Evolutionary conservation across 2,888 invertebrate species (phyloP).

Genomic region (Hofmannophila pseudospretella): DNA sequence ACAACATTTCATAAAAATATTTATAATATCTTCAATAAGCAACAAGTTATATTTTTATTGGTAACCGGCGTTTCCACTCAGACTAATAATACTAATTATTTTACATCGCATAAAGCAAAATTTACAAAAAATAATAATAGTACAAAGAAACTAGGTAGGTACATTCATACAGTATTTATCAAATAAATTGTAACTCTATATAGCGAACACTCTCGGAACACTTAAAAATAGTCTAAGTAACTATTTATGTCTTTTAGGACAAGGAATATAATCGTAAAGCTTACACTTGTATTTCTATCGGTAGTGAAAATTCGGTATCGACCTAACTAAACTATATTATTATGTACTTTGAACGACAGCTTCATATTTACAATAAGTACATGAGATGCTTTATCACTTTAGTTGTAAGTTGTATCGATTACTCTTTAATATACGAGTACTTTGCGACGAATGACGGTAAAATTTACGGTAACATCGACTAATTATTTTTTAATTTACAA

Average conservation of each 20-base stretch:
- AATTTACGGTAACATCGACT: too few species aligned
- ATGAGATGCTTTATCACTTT: slow-evolving; percentile 61
- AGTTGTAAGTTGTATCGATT: not conserved
- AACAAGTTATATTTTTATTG: slow-evolving; percentile 76
- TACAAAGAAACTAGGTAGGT: slow-evolving; percentile 52
- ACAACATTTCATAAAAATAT: slow-evolving; percentile 67
- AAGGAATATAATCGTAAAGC: slow-evolving; percentile 47
- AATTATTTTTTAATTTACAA: too few species aligned
- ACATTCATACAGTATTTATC: slow-evolving; percentile 52
- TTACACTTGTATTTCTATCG: slow-evolving; percentile 52
- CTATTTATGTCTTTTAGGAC: slow-evolving; percentile 48
- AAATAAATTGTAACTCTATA: slow-evolving; percentile 43
- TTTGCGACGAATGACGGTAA: too few species aligned
- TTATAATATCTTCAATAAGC: slow-evolving; percentile 74
- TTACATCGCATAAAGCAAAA: slow-evolving; percentile 69
- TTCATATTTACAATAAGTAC: slow-evolving; percentile 67
- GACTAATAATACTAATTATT: slow-evolving; percentile 74
- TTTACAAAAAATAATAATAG: slow-evolving; percentile 52
- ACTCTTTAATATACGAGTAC: too few species aligned
- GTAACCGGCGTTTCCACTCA: slow-evolving; percentile 78
- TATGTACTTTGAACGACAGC: slow-evolving; percentile 40
- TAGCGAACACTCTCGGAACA: slow-evolving; percentile 71
- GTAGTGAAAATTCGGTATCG: slow-evolving; percentile 70
- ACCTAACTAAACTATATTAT: slow-evolving; percentile 37
- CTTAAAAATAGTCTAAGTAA: slow-evolving; percentile 38